phyloP scores from a whole-genome alignment of 2,888 invertebrate genomes.

The Amphipyra tragopoginis region DNA sequence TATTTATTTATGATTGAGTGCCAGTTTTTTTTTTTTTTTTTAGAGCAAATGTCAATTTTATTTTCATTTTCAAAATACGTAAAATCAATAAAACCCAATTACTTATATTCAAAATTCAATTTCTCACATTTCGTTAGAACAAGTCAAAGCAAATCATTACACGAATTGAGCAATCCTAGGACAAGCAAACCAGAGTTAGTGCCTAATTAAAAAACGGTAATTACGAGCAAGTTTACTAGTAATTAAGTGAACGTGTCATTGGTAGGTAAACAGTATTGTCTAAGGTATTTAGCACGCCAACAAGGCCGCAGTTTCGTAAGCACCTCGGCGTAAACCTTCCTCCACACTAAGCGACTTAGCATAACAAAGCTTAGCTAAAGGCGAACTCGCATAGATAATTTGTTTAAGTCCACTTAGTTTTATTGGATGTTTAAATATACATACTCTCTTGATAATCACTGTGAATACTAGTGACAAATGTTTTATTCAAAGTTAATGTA shows the following conservation, averaged over 20 bases:
- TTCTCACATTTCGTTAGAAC: no score
- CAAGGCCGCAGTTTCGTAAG: conserved; percentile 68
- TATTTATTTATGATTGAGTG: no score
- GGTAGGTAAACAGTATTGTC: conserved; percentile 58
- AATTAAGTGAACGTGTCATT: conserved; percentile 68
- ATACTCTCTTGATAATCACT: conserved; percentile 22
- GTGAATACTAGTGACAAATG: not conserved
- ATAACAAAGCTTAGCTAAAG: conserved; percentile 59
- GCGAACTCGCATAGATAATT: conserved; percentile 58
- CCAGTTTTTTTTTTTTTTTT: no score
- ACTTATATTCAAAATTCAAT: no score
- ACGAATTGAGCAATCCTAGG: conserved; percentile 27
- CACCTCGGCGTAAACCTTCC: conserved; percentile 53
- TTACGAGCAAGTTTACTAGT: conserved; percentile 59
- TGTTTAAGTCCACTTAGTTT: conserved; percentile 54
- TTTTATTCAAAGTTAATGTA: no score
- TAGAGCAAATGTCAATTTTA: no score
- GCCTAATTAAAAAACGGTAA: conserved; percentile 59
- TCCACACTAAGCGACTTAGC: conserved; percentile 55
- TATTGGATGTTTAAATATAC: conserved; percentile 51
- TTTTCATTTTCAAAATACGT: no score
- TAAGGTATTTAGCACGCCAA: conserved; percentile 52
- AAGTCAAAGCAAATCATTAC: not conserved
- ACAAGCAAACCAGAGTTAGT: conserved; percentile 24
- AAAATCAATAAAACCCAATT: no score